Conservation (phyloP, 2,113 vertebrate genomes). For the Psittacula cyanocephala region DNA sequence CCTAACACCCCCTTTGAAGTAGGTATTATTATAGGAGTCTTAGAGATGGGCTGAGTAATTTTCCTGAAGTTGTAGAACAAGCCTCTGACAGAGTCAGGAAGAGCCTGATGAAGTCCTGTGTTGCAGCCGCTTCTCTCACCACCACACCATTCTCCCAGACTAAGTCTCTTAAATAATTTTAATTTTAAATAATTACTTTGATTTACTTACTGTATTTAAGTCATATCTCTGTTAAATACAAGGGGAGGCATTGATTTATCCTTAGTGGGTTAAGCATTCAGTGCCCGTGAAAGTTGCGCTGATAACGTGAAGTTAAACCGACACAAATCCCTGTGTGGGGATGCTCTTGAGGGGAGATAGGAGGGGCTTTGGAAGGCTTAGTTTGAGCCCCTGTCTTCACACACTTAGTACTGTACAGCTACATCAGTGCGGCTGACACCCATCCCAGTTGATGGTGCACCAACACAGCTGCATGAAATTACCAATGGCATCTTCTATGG, state of each 20-base stretch:
- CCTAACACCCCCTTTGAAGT: constrained; percentile 67
- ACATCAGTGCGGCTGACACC: background rate
- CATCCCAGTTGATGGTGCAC: rapidly evolving
- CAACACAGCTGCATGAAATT: background rate
- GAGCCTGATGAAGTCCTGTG: background rate
- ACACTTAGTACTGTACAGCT: background rate
- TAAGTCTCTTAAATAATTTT: constrained; percentile 59
- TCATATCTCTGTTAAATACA: constrained; percentile 53
- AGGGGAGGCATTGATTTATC: constrained; percentile 54
- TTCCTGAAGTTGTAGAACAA: constrained; percentile 52
- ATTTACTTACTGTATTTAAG: constrained; percentile 63
- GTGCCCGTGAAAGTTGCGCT: background rate
- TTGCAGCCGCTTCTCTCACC: background rate
- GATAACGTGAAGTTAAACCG: constrained; percentile 21
- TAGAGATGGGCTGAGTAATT: constrained; percentile 53
- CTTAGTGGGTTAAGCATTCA: constrained; percentile 35
- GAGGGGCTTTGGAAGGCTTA: constrained; percentile 20
- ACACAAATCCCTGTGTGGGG: constrained; percentile 53
- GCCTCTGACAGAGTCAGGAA: constrained; percentile 52
- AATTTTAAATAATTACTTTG: constrained; percentile 68
- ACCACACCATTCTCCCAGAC: background rate
- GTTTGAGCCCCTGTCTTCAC: background rate
- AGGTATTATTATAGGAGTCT: constrained; percentile 60
- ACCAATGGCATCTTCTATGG: background rate
- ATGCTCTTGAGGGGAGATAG: background rate